Evolutionary conservation across 2,113 vertebrate genomes (phyloP).

Genomic region (Rousettus leschenaultii): DNA sequence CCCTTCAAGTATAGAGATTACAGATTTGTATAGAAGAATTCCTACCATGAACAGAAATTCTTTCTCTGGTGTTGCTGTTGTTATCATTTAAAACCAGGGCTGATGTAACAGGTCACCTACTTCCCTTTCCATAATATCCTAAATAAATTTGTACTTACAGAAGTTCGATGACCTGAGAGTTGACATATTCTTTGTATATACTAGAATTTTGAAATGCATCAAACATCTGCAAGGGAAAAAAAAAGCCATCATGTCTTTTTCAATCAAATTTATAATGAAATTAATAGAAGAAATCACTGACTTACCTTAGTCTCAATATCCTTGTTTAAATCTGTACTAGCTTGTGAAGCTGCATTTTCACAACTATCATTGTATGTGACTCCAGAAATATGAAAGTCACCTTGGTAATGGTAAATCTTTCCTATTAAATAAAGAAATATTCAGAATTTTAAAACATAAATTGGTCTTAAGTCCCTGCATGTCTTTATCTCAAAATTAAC

Average conservation of each 20-base stretch:
- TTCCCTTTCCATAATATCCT: not conserved
- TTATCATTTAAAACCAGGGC: not conserved
- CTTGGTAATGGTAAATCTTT: constrained; percentile 44
- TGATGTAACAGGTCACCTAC: not conserved
- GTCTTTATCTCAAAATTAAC: not conserved
- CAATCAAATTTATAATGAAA: not conserved
- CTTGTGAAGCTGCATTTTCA: constrained; percentile 29
- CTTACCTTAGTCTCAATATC: constrained; percentile 50
- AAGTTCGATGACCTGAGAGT: constrained; percentile 42
- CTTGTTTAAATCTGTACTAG: constrained; percentile 1
- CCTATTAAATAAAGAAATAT: constrained; percentile 22
- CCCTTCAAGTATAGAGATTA: not conserved
- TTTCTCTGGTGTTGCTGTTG: not conserved
- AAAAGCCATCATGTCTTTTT: not conserved
- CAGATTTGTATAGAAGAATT: not conserved
- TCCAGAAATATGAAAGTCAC: constrained; percentile 55
- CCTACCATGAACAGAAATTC: no score
- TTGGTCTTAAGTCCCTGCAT: not conserved
- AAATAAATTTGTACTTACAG: constrained; percentile 39
- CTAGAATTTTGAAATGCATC: constrained; percentile 55
- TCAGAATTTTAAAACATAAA: not conserved
- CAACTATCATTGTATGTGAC: constrained; percentile 38
- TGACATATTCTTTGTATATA: constrained; percentile 46
- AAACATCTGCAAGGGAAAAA: constrained; percentile 30
- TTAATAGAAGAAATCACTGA: not conserved